Evolutionary conservation across 1,140 invertebrate genomes (phyloP), one percentile per base, ranked within the genome.

Genomic region (Muscidifurax raptorellus): DNA sequence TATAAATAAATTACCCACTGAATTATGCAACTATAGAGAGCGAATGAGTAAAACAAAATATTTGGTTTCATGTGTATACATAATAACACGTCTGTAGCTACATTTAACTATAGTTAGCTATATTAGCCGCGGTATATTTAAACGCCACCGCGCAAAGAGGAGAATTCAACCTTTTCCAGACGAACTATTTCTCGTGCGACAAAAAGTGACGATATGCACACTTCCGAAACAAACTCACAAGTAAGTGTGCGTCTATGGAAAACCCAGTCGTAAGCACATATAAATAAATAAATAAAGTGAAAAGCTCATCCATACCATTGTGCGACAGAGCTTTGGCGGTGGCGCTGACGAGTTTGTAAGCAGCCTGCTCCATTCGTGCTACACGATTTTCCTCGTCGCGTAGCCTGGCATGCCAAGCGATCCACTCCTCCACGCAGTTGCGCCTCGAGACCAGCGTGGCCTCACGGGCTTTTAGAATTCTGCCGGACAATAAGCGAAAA

Each of bases 391-490:
- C 92, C 81, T 93, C 92, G 12, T 90, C 91, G 80, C 90, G 90
- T 69, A 93, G 88, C 83, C 89, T 90, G 27, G 92, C 88, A 85
- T 93, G 91, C 92, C 92, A 93, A 44, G 91, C 92, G 77, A 93
- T 93, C 92, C 91, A 93, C 83, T 93, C 90, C 78, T 93, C 91
- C 10, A 93, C 91, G 84, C 91, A 92, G 78, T 92, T 93, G 85
- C 91, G 92, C 64, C 92, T 90, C 36, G 92, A 91, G 12, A 89
- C 88, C 69, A 93, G 89, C 83, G 91, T 91, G 74, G 91, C 89
- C 89, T 93, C 92, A 47, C 92, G 91, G 40, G 92, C 92, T 84
- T 90, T 91, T 74, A 93, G 87, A 88, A 93, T 90, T 89, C 92
- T 93, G 76, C 36, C 81, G 85, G 83, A 52, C 44, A 74, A 81